Percentiles rank a stretch among this genome's conserved stretches.
These are phyloP conservation scores for Papilio gigon DNA, from an alignment of 2,888 invertebrate species.

Conservation along the genomic window DNA sequence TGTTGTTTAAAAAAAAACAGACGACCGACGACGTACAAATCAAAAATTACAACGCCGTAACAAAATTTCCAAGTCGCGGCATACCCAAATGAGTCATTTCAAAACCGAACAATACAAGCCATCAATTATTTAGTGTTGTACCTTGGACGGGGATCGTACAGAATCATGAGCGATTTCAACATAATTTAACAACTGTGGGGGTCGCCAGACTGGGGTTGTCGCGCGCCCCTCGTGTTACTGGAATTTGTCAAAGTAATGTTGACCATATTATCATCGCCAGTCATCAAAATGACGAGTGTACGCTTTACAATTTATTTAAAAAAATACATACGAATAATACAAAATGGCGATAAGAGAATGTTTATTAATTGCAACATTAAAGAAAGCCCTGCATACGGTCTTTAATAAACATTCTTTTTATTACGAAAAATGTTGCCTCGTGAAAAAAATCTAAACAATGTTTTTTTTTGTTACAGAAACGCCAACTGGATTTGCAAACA, in stretches of 20 bases:
- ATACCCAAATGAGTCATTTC: slow-evolving; percentile 36
- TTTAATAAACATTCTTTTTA: not conserved
- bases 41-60: not conserved
- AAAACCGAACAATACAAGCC: slow-evolving; percentile 33
- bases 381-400: not conserved
- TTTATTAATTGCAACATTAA: slow-evolving; percentile 1
- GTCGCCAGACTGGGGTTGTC: slow-evolving; percentile 39
- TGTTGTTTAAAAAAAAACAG: not conserved
- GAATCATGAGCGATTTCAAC: slow-evolving; percentile 51
- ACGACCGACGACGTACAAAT: not conserved
- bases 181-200: slow-evolving; percentile 55
- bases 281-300: slow-evolving; percentile 1
- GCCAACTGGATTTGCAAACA: slow-evolving; percentile 50
- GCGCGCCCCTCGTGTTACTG: slow-evolving; percentile 38
- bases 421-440: not conserved
- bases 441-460: not conserved
- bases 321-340: not conserved
- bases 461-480: slow-evolving; percentile 46
- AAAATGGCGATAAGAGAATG: not conserved
- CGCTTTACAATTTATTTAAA: not conserved
- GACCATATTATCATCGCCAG: slow-evolving; percentile 25
- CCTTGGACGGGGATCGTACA: slow-evolving; percentile 47
- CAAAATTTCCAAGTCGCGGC: not conserved
- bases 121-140: slow-evolving; percentile 41
- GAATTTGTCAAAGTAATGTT: slow-evolving; percentile 36